Conservation (phyloP, 1,140 invertebrate genomes). For the Zaprionus africanus region DNA sequence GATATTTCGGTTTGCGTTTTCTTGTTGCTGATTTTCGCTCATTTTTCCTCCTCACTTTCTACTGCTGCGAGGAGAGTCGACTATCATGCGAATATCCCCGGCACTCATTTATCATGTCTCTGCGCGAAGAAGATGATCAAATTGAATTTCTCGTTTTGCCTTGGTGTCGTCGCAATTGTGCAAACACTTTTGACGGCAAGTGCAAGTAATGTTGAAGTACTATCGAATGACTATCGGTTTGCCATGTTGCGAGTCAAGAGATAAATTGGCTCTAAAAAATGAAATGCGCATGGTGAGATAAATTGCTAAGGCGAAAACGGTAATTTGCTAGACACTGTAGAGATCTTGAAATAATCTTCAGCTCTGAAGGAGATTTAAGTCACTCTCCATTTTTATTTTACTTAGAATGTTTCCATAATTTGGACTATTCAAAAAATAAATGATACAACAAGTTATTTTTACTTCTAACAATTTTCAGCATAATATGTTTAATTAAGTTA, state of each 20-base stretch:
- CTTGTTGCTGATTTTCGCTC: constrained; percentile 31
- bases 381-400: too few relatives aligned
- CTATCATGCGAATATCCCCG: constrained; percentile 27
- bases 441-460: not conserved
- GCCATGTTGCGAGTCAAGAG: constrained; percentile 27
- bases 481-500: not conserved
- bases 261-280: constrained; percentile 33
- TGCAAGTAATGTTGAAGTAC: constrained; percentile 46
- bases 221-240: constrained; percentile 38
- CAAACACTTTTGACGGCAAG: constrained; percentile 43
- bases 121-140: constrained; percentile 38
- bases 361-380: not conserved
- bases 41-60: constrained; percentile 37
- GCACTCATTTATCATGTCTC: constrained; percentile 46
- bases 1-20: constrained; percentile 46
- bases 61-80: not conserved
- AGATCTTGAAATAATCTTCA: not conserved
- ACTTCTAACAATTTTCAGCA: not conserved
- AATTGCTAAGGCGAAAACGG: not conserved
- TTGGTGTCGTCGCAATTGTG: constrained; percentile 27
- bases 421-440: too few relatives aligned
- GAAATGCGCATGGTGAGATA: not conserved
- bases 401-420: too few relatives aligned
- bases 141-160: constrained; percentile 53
- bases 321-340: not conserved